Evolutionary conservation across 2,797 vertebrate genomes (phyloP).

Genomic region (Novumbra hubbsi): DNA sequence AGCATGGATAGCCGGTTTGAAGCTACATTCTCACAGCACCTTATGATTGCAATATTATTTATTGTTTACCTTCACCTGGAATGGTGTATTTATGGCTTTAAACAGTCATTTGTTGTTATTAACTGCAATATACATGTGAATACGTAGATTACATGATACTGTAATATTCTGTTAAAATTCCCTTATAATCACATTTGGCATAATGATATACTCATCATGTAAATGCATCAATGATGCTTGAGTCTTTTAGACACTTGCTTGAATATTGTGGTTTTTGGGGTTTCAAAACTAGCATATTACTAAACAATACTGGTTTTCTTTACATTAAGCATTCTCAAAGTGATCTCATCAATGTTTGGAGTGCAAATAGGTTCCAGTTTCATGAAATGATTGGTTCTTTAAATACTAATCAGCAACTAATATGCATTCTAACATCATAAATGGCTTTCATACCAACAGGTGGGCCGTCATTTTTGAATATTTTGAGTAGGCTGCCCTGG

Average conservation of each 20-base stretch:
- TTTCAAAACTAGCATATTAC: too few relatives aligned
- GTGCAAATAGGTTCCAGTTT: too few relatives aligned
- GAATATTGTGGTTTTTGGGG: background rate
- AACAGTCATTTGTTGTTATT: background rate
- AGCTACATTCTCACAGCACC: conserved; percentile 56
- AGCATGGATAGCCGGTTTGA: conserved; percentile 69
- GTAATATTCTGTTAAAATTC: conserved; percentile 2
- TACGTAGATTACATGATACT: background rate
- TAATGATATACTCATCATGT: conserved; percentile 8
- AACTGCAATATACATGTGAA: background rate
- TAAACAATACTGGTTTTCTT: too few relatives aligned
- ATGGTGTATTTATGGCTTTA: conserved; percentile 4
- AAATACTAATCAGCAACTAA: too few relatives aligned
- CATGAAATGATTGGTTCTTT: too few relatives aligned
- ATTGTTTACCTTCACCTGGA: conserved; percentile 49
- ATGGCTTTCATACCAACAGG: too few relatives aligned
- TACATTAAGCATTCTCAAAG: too few relatives aligned
- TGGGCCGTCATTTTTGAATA: too few relatives aligned
- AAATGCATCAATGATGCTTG: conserved; percentile 43
- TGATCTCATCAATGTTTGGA: too few relatives aligned
- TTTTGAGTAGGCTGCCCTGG: too few relatives aligned
- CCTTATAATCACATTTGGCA: conserved; percentile 15
- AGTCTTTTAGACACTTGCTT: conserved; percentile 37
- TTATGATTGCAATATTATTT: conserved; percentile 46
- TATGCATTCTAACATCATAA: too few relatives aligned